A percentile compares a stretch with the other conserved stretches of the same genome.
Evolutionary conservation across 2,888 invertebrate genomes (phyloP).

Genomic region (Agapostemon virescens): DNA sequence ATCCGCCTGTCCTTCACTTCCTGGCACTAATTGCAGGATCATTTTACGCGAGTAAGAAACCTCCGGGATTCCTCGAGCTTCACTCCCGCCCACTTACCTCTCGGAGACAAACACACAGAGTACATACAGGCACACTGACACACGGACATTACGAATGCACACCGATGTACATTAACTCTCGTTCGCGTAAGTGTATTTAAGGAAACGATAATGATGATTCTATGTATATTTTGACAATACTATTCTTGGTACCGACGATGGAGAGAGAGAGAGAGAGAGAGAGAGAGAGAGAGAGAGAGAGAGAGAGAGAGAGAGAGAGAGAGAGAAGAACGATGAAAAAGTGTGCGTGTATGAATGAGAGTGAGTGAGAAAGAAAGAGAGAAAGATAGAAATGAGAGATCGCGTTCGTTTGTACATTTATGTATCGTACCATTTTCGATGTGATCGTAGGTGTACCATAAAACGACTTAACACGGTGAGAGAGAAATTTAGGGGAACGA

Average conservation of each 20-base stretch:
- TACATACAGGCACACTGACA: not conserved
- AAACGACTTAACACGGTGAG: constrained; percentile 39
- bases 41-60: constrained; percentile 56
- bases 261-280: too few relatives aligned
- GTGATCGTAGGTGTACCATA: constrained; percentile 64
- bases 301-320: too few relatives aligned
- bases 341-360: constrained; percentile 48
- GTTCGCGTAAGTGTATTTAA: constrained; percentile 66
- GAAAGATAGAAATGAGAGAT: constrained; percentile 59
- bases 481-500: constrained; percentile 19
- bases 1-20: constrained; percentile 48
- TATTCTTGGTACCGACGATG: constrained; percentile 70
- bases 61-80: constrained; percentile 50
- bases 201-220: constrained; percentile 62
- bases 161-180: constrained; percentile 72
- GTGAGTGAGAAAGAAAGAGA: constrained; percentile 13
- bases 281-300: too few relatives aligned
- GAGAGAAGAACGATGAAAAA: constrained; percentile 57
- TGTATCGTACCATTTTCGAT: constrained; percentile 65
- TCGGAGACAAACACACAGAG: constrained; percentile 62
- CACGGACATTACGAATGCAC: not conserved
- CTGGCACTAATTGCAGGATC: constrained; percentile 59
- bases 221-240: constrained; percentile 79
- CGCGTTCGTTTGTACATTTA: constrained; percentile 71
- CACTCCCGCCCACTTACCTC: constrained; percentile 57